These are phyloP conservation scores for Dipodomys merriami DNA, from an alignment of 2,113 vertebrate species.

Conservation along the genomic window DNA sequence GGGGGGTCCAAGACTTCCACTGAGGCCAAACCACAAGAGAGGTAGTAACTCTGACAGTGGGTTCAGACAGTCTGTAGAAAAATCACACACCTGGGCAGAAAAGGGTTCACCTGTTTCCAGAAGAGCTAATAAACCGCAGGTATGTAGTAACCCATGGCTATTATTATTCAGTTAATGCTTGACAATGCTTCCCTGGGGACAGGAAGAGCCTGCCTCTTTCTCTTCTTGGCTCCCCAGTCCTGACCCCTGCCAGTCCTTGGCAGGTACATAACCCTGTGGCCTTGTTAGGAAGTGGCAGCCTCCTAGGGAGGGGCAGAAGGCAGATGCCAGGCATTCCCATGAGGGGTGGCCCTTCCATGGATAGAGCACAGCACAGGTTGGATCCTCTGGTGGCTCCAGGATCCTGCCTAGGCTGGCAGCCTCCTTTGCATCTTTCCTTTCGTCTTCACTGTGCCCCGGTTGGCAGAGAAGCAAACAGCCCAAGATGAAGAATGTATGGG, in stretches of 20 bases:
- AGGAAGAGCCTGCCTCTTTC: slow-evolving; percentile 5
- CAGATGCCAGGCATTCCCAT: neutral
- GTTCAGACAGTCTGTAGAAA: neutral
- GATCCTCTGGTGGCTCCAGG: fast-evolving
- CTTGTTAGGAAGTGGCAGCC: neutral
- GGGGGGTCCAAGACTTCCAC: neutral
- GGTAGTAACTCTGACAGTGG: neutral
- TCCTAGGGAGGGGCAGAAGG: neutral
- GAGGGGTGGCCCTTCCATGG: fast-evolving
- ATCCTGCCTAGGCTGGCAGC: neutral
- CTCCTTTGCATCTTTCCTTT: neutral
- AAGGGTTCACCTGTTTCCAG: neutral
- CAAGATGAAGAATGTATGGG: neutral
- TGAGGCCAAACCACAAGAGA: neutral
- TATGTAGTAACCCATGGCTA: neutral
- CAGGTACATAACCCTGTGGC: neutral
- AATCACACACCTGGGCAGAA: neutral
- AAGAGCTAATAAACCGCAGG: neutral
- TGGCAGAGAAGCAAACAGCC: neutral
- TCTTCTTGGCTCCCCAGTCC: neutral
- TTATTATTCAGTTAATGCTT: slow-evolving; percentile 12
- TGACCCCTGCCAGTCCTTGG: neutral
- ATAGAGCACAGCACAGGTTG: neutral
- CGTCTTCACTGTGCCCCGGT: neutral
- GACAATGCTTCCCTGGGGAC: neutral